phyloP scores from a whole-genome alignment of 2,113 vertebrate species.

The Gila orcuttii region DNA sequence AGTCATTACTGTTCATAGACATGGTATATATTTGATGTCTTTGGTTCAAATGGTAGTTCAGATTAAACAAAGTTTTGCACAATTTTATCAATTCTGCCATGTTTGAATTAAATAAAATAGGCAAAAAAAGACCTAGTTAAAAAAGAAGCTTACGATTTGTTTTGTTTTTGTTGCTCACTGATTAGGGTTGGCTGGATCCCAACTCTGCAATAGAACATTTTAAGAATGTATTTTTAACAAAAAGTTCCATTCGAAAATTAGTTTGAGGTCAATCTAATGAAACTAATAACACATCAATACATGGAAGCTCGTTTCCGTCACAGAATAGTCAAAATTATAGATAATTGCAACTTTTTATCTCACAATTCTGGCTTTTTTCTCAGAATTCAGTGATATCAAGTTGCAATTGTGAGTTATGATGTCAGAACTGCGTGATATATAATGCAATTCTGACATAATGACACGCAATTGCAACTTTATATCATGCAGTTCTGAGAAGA shows the following conservation, averaged over 20 bases:
- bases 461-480: no score
- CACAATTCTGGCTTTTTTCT: no score
- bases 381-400: no score
- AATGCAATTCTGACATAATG: no score
- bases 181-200: background rate
- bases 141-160: background rate
- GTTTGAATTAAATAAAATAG: conserved; percentile 53
- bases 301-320: no score
- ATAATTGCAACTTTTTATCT: no score
- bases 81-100: conserved; percentile 32
- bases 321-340: no score
- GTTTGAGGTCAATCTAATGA: background rate
- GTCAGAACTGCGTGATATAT: no score
- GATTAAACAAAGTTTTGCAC: conserved; percentile 40
- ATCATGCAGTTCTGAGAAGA: no score
- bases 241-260: background rate
- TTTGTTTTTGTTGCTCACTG: conserved; percentile 8
- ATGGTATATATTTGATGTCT: conserved; percentile 56
- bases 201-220: background rate
- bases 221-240: background rate
- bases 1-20: conserved; percentile 48
- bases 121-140: conserved; percentile 1
- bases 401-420: no score
- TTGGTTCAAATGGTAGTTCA: conserved; percentile 46
- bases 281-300: background rate